Evolutionary conservation across 2,113 vertebrate species (phyloP).

Genomic region (Eulemur rufifrons): DNA sequence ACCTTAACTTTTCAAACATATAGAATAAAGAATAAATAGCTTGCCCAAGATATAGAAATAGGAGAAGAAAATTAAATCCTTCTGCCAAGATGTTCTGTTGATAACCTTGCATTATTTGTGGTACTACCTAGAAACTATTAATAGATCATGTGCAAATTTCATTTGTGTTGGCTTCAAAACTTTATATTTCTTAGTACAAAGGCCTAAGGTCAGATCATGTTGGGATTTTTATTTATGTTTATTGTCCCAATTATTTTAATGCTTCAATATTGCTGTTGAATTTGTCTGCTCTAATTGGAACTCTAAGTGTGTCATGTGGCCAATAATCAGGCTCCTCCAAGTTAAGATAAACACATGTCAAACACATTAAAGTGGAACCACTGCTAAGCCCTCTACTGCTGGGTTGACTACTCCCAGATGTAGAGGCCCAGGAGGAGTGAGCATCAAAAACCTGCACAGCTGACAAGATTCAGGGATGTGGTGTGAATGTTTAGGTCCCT

Average conservation of each 20-base stretch:
- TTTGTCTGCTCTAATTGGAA: conserved; percentile 40
- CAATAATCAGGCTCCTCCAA: not conserved
- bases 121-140: not conserved
- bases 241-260: conserved; percentile 3
- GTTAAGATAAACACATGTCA: not conserved
- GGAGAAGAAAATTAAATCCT: not conserved
- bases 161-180: not conserved
- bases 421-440: not conserved
- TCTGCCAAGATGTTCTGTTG: not conserved
- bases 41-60: not conserved
- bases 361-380: not conserved
- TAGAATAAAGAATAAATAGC: not conserved
- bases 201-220: not conserved
- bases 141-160: not conserved
- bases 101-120: not conserved
- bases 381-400: not conserved
- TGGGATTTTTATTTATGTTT: not conserved
- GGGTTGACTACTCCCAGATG: not conserved
- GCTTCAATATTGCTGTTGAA: not conserved
- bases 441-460: not conserved
- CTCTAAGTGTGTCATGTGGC: not conserved
- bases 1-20: not conserved
- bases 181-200: not conserved
- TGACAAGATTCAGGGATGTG: too few relatives aligned
- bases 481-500: not conserved